These are phyloP conservation scores for Bergia puertoricense DNA, from an alignment of 92 coral and sea anemone genomes.

Conservation along the genomic window DNA sequence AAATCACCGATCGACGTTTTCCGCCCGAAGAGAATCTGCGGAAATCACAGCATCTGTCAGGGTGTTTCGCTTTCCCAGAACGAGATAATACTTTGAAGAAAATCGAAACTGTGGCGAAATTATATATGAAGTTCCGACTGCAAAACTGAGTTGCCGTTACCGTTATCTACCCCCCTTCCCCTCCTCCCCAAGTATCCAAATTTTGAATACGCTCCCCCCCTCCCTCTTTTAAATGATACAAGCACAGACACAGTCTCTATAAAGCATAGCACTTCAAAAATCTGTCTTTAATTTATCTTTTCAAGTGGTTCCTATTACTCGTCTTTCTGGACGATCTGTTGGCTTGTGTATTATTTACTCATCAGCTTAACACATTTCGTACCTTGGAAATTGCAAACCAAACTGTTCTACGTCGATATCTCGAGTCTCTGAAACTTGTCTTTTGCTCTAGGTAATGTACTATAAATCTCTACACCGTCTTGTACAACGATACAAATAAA, in stretches of 20 bases:
- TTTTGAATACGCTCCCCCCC: no score
- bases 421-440: neutral
- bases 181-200: no score
- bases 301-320: constrained; percentile 24
- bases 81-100: no score
- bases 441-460: neutral
- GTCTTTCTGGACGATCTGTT: constrained; percentile 10
- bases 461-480: constrained; percentile 40
- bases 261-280: constrained; percentile 41
- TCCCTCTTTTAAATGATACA: no score
- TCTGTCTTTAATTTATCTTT: constrained; percentile 46
- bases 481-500: constrained; percentile 22
- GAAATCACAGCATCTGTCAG: no score
- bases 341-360: constrained; percentile 5
- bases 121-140: no score
- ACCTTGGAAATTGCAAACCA: constrained; percentile 24
- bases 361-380: constrained; percentile 11
- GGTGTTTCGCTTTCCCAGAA: no score
- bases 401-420: neutral
- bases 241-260: constrained; percentile 7
- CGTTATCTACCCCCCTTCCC: no score
- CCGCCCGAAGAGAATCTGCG: no score
- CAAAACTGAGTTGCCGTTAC: no score
- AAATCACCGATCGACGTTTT: no score
- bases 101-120: no score